Base-by-base conservation (phyloP, 2,113 vertebrate species). In the Taxidea taxus region DNA sequence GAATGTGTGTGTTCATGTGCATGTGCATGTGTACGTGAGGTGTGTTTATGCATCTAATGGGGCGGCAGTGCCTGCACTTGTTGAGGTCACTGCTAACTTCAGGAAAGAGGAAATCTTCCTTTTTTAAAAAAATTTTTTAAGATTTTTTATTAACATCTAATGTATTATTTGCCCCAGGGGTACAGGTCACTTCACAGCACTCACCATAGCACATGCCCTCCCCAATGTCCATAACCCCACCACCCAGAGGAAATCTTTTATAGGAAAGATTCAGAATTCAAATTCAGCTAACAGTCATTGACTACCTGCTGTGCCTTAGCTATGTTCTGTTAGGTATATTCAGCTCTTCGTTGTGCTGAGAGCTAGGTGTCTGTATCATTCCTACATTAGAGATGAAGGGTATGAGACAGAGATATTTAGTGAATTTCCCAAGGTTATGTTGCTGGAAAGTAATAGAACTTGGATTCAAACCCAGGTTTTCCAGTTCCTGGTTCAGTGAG, bases 381-480 rank as follows among this genome's bases (percentile, higher is more conserved):
- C 20, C 37, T 56, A 49, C 94, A 78, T 87, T 94, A 85, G 10
- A 47, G 12, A 64, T 85, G 15, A 95, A 56, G 58, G 64, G 25
- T 23, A 27, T 56, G 42, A 82, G 37, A 64, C 18, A 27, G 21
- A 81, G 29, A 51, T 51, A 44, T 39, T 91, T 54, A 82, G 14
- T 72, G 42, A 60, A 37, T 77, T 86, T 25, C 1, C 31, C 4
- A 25, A 66, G 51, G 11, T 91, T 54, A 72, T 10, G 7, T 39
- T 92, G 51, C 75, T 91, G 39, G 74, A 68, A 85, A 74, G 23
- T 47, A 18, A 42, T 31, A 80, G 27, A 82, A n/a, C 12, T 20
- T 80, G 44, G 51, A 68, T 42, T 84, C 25, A 81, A 39, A 74
- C 31, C 39, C 3, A 34, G 10, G 3, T 47, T 47, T 86, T 72